These are phyloP conservation scores for Sinonovacula constricta DNA, from an alignment of 1,140 invertebrate species.

Conservation along the genomic window DNA sequence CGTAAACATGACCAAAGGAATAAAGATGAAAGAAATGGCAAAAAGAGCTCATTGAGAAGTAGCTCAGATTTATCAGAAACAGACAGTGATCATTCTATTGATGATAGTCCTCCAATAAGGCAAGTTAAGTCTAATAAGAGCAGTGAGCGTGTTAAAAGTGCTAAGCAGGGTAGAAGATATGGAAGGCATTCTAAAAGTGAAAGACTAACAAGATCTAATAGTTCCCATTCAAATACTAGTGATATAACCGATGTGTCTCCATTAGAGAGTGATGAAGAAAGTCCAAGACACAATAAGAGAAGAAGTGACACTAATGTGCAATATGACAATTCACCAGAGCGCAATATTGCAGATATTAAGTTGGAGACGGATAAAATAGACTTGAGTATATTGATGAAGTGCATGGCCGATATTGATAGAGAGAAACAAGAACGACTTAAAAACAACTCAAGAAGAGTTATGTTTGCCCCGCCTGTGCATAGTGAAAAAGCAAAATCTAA, in stretches of 20 bases:
- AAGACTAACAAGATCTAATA: no score
- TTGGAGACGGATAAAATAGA: slow-evolving; percentile 65
- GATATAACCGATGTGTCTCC: slow-evolving; percentile 77
- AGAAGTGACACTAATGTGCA: slow-evolving; percentile 50
- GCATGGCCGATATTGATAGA: slow-evolving; percentile 75
- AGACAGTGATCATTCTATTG: no score
- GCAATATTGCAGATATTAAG: slow-evolving; percentile 46
- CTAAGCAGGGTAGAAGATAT: slow-evolving; percentile 29
- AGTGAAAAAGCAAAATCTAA: slow-evolving; percentile 67
- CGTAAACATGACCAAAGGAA: neutral
- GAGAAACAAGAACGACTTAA: slow-evolving; percentile 63
- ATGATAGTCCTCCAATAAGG: no score
- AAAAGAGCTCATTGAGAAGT: neutral
- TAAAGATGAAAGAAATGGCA: slow-evolving; percentile 7
- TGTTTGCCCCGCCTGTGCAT: slow-evolving; percentile 67
- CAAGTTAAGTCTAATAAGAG: no score
- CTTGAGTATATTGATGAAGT: slow-evolving; percentile 74
- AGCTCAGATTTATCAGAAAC: no score
- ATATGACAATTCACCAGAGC: slow-evolving; percentile 34
- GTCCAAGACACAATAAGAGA: slow-evolving; percentile 56
- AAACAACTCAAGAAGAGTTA: slow-evolving; percentile 66
- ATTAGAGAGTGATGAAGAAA: slow-evolving; percentile 56
- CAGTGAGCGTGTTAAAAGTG: slow-evolving; percentile 24
- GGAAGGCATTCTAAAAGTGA: no score
- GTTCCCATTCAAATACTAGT: slow-evolving; percentile 66